These are phyloP conservation scores for Limnephilus rhombicus DNA, from an alignment of 2,888 invertebrate genomes.

Conservation along the genomic window DNA sequence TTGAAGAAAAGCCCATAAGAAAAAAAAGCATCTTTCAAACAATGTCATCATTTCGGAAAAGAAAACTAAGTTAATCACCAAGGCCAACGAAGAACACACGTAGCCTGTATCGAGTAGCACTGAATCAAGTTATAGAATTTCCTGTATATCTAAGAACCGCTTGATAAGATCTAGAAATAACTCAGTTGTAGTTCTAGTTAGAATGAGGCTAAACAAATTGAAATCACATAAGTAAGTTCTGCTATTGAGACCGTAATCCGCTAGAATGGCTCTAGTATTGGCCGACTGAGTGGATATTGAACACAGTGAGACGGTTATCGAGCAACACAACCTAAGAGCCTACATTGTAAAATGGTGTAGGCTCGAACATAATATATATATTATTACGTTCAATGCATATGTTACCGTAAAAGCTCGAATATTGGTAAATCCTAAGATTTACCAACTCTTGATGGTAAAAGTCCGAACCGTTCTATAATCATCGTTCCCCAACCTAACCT, in stretches of 20 bases:
- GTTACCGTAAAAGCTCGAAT: too few relatives aligned
- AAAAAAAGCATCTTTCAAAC: too few relatives aligned
- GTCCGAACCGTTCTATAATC: too few relatives aligned
- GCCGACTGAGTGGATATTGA: not conserved
- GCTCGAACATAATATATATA: not conserved
- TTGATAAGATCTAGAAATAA: not conserved
- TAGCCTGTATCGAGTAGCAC: not conserved
- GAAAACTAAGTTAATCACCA: not conserved
- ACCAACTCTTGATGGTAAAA: too few relatives aligned
- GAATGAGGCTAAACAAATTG: slow-evolving; percentile 8
- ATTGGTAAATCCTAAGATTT: too few relatives aligned
- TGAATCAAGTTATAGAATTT: not conserved
- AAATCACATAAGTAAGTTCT: not conserved
- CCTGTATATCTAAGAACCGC: not conserved
- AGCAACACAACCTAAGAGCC: not conserved
- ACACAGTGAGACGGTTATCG: not conserved
- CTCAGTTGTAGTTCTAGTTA: not conserved
- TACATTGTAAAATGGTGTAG: too few relatives aligned
- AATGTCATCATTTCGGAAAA: too few relatives aligned
- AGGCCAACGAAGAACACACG: not conserved
- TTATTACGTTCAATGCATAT: too few relatives aligned
- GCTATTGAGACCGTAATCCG: not conserved
- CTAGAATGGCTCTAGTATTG: not conserved
- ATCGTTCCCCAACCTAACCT: too few relatives aligned
- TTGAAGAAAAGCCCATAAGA: too few relatives aligned